Evolutionary conservation across 2,888 invertebrate genomes (phyloP).

Genomic region (Gymnocheta viridis): DNA sequence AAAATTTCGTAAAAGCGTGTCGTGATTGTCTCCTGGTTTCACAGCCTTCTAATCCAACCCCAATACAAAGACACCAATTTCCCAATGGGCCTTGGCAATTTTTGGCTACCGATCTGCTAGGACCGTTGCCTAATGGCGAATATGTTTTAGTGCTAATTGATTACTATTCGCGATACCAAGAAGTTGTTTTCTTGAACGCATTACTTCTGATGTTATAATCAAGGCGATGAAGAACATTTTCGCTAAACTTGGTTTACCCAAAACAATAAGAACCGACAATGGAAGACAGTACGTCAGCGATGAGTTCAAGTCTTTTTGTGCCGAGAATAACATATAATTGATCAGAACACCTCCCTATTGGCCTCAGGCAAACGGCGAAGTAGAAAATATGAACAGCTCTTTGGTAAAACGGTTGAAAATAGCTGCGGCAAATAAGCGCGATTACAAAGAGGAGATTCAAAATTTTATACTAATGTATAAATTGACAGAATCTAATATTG

Average conservation of each 20-base stretch:
- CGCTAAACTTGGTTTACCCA: no score
- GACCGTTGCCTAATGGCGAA: no score
- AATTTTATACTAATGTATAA: no score
- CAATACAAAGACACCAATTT: conserved; percentile 54
- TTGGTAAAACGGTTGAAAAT: no score
- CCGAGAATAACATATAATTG: conserved; percentile 58
- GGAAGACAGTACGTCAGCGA: conserved; percentile 66
- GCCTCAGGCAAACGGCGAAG: conserved; percentile 53
- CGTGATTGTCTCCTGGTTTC: no score
- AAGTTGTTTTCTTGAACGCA: conserved; percentile 47
- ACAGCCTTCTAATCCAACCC: conserved; percentile 26
- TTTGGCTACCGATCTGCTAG: conserved; percentile 52
- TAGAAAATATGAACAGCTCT: conserved; percentile 41
- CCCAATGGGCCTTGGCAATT: conserved; percentile 59
- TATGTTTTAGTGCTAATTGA: no score
- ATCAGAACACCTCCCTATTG: conserved; percentile 60
- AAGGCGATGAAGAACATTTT: conserved; percentile 59
- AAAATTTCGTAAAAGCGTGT: no score
- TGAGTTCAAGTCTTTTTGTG: conserved; percentile 64
- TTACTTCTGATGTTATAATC: conserved; percentile 53
- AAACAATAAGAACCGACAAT: conserved; percentile 67
- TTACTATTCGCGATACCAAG: conserved; percentile 51
- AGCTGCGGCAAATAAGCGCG: no score
- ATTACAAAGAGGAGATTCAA: no score
- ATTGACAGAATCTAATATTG: conserved; percentile 42